A percentile compares a stretch with the other conserved stretches of the same genome.
Conservation (phyloP, 1,140 invertebrate genomes). For the Macrobrachium nipponense region DNA sequence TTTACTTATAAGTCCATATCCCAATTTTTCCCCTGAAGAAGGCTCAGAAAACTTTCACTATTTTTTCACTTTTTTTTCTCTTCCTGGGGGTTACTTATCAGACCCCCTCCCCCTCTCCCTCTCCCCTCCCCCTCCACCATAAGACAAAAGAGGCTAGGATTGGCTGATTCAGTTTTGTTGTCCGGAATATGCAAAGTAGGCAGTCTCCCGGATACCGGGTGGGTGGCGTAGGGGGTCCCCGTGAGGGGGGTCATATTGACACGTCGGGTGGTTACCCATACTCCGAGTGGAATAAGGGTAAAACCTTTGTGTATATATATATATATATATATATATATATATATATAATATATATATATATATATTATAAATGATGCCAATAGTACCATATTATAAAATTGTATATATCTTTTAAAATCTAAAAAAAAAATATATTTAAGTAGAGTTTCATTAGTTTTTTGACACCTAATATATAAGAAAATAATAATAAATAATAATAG, state of each 20-base stretch:
- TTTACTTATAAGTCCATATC: not conserved
- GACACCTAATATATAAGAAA: too few relatives aligned
- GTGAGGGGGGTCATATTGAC: not conserved
- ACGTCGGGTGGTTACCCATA: not conserved
- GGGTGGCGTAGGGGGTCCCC: not conserved
- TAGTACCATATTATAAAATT: too few relatives aligned
- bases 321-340: too few relatives aligned
- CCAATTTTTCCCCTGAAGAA: not conserved
- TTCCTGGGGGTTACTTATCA: too few relatives aligned
- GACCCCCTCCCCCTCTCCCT: not conserved
- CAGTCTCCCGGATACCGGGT: not conserved
- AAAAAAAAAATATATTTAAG: too few relatives aligned
- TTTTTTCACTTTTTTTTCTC: too few relatives aligned
- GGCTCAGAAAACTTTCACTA: not conserved
- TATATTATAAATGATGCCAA: too few relatives aligned
- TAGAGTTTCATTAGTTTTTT: too few relatives aligned
- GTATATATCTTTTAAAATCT: too few relatives aligned
- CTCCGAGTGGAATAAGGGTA: not conserved
- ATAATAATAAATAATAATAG: too few relatives aligned
- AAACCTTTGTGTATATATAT: too few relatives aligned
- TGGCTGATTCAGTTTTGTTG: slow-evolving; percentile 50
- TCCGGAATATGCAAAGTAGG: slow-evolving; percentile 41
- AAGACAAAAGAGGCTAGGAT: slow-evolving; percentile 43
- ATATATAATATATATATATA: too few relatives aligned
- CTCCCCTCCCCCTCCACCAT: slow-evolving; percentile 5